These are phyloP conservation scores for Mellilla xanthometata DNA, from an alignment of 2,888 invertebrate species.

Conservation along the genomic window DNA sequence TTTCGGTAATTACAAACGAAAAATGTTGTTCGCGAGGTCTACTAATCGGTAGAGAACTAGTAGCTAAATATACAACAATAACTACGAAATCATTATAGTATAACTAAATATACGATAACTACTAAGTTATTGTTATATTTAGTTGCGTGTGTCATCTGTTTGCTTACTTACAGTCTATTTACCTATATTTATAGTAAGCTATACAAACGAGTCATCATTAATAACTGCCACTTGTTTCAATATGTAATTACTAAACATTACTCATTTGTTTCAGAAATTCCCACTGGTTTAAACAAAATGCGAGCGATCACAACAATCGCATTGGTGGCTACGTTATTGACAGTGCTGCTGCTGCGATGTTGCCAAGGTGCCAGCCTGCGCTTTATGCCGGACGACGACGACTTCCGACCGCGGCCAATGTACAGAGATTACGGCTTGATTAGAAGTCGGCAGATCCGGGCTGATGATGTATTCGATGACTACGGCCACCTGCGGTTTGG, in stretches of 20 bases:
- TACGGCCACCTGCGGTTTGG: constrained; percentile 90
- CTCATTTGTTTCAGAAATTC: constrained; percentile 19
- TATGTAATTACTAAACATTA: no score
- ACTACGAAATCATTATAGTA: no score
- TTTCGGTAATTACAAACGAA: no score
- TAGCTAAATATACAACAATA: no score
- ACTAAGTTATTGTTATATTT: no score
- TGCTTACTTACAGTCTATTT: no score
- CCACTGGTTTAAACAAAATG: constrained; percentile 43
- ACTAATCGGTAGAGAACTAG: no score
- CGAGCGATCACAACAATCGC: constrained; percentile 49
- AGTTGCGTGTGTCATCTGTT: no score
- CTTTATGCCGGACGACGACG: constrained; percentile 59
- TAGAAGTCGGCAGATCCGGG: constrained; percentile 51
- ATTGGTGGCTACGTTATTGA: constrained; percentile 46
- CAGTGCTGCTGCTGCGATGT: constrained; percentile 46
- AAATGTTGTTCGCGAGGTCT: no score
- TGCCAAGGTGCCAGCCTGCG: constrained; percentile 55
- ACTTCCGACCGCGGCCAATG: constrained; percentile 50
- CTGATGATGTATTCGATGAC: constrained; percentile 87
- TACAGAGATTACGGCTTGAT: constrained; percentile 85
- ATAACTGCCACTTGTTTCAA: not conserved
- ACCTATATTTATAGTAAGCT: no score
- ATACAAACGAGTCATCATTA: not conserved
- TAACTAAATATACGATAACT: no score